Conservation (phyloP, 1,140 invertebrate species). For the Nixonia krombeini region DNA sequence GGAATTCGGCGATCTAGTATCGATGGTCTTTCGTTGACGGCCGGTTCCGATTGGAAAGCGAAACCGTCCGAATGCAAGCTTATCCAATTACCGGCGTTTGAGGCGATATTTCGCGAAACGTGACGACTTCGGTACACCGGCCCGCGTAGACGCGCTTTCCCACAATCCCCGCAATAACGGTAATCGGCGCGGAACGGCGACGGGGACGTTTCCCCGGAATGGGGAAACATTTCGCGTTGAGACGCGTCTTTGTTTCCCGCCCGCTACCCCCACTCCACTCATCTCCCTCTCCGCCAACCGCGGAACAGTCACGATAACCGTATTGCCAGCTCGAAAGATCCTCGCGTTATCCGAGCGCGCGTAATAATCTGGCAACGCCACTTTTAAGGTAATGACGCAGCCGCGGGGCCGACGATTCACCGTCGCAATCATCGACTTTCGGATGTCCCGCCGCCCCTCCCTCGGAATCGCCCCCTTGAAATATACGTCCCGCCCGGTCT, state of each 20-base stretch:
- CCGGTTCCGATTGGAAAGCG: too few relatives aligned
- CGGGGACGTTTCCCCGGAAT: slow-evolving; percentile 4
- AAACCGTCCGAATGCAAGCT: neutral
- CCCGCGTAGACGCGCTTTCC: too few relatives aligned
- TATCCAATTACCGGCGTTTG: slow-evolving; percentile 1
- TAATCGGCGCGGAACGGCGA: slow-evolving; percentile 13
- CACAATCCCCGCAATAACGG: slow-evolving; percentile 15
- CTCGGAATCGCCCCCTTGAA: slow-evolving; percentile 29
- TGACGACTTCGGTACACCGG: too few relatives aligned
- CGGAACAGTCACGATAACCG: slow-evolving; percentile 32
- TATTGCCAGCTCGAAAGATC: slow-evolving; percentile 19
- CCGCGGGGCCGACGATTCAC: slow-evolving; percentile 12
- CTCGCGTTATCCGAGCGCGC: slow-evolving; percentile 13
- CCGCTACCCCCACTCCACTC: too few relatives aligned
- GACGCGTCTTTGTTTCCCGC: slow-evolving; percentile 9
- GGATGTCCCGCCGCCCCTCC: too few relatives aligned
- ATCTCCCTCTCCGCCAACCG: slow-evolving; percentile 19
- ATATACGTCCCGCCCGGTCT: slow-evolving; percentile 20
- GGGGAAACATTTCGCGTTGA: slow-evolving; percentile 3
- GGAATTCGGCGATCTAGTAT: too few relatives aligned
- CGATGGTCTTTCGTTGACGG: neutral
- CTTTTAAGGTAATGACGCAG: slow-evolving; percentile 30
- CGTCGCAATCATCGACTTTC: slow-evolving; percentile 18
- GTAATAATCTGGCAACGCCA: slow-evolving; percentile 36
- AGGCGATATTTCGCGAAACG: neutral